A percentile compares a stretch with the other conserved stretches of the same genome.
Conservation (phyloP, 2,113 vertebrate species). For the Tichodroma muraria region DNA sequence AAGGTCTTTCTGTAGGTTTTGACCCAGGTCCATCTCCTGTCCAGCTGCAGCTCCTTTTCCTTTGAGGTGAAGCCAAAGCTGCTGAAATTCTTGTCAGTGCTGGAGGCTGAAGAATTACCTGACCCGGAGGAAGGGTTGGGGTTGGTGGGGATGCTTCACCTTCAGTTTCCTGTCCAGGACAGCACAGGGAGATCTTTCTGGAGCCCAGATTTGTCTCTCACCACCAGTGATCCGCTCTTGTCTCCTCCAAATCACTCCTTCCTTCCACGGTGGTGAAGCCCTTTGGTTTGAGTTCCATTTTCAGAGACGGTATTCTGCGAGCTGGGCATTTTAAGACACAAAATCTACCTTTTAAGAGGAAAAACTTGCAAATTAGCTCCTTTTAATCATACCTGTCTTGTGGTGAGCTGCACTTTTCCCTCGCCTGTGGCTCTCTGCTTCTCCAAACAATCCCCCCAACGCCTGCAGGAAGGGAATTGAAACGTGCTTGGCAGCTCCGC, state of each 20-base stretch:
- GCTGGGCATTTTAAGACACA: not conserved
- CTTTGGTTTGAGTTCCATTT: not conserved
- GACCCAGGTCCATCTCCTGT: not conserved
- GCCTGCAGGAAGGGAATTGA: not conserved
- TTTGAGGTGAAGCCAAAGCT: constrained; percentile 15
- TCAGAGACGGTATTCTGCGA: accelerated
- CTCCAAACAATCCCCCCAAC: not conserved
- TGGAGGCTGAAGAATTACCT: not conserved
- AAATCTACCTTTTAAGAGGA: not conserved
- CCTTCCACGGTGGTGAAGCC: not conserved
- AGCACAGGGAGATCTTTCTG: not conserved
- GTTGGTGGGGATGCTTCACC: not conserved
- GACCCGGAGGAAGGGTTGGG: not conserved
- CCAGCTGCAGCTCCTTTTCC: constrained; percentile 8
- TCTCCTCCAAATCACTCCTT: not conserved
- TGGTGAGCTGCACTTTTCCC: not conserved
- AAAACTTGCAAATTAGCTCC: not conserved
- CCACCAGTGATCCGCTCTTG: not conserved
- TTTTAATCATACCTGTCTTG: not conserved
- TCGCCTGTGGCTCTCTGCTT: not conserved
- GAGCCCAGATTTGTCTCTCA: not conserved
- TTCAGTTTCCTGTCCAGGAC: not conserved
- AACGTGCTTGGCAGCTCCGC: not conserved
- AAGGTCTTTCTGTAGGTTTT: not conserved
- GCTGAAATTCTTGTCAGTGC: not conserved